Base-by-base conservation (phyloP, 2,888 invertebrate species). In the Polydrusus tereticollis region DNA sequence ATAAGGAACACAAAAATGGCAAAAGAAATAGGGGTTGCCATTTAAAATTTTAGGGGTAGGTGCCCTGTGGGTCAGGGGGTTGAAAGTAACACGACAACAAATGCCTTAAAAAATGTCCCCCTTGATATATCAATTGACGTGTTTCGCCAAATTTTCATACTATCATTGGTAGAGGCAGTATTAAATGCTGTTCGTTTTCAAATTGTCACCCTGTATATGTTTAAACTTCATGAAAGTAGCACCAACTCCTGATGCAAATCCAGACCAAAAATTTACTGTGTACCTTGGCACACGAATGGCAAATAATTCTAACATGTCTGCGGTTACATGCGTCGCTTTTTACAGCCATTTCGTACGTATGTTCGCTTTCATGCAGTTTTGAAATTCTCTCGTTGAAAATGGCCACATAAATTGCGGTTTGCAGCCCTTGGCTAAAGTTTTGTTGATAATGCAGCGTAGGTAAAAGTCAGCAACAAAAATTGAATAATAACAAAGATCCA, bases 331-430 rank as follows among this genome's bases (percentile, higher is more conserved):
- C 23, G 36, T 63, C 10, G 63, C 64, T 69, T 69, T 63, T 62
- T 68, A 59, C 52, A 36, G 50, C 41, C 38, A 3, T 63, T 21
- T 69, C 52, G 29, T 60, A 68, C 58, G 60, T 57, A 55, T 29
- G 52, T 41, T 29, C 18, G 62, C 18, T 45, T 52, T 62, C 64
- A 64, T 70, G 64, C 70, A 70, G 64, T 70, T 70, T 70, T 70
- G 64, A 70, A 70, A 70, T 70, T 70, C 70, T 58, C 70, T 58
- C 47, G 47, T 41, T 57, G 64, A 50, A 41, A 64, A 58, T 36
- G 63, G 58, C 47, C 36, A 64, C 64, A 70, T 70, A 70, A 70
- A 70, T 70, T 70, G 70, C 57, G 70, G 70, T 70, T 70, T 64
- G 43, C 50, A 63, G 64, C 64, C 70, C 64, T 55, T 41, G 69